A percentile compares a stretch with the other conserved stretches of the same genome.
phyloP scores from a whole-genome alignment of 2,888 invertebrate genomes.

The Aricia artaxerxes region DNA sequence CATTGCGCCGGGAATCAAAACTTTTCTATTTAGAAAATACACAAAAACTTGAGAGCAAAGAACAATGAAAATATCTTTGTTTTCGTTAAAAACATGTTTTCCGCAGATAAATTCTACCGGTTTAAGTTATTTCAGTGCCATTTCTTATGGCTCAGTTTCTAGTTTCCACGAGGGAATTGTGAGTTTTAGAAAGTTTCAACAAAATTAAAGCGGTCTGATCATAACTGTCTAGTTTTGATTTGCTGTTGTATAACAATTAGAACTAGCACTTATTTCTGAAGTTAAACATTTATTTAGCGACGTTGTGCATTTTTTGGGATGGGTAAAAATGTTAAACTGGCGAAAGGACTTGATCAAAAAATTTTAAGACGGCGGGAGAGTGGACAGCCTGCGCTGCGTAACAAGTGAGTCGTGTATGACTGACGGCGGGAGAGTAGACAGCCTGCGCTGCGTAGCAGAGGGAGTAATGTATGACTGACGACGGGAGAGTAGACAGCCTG shows the following conservation, averaged over 20 bases:
- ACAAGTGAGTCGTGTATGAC: too few species aligned
- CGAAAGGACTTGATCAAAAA: too few species aligned
- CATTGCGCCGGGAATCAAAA: slow-evolving; percentile 61
- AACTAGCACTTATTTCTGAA: neutral
- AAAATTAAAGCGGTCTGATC: neutral
- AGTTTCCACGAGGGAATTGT: neutral
- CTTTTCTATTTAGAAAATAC: slow-evolving; percentile 66
- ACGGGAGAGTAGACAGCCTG: too few species aligned
- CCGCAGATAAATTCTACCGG: slow-evolving; percentile 32
- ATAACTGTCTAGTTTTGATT: neutral
- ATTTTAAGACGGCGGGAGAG: too few species aligned
- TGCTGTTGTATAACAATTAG: neutral
- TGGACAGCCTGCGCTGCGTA: too few species aligned
- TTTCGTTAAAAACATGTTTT: slow-evolving; percentile 52
- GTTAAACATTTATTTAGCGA: too few species aligned
- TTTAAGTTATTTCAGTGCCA: slow-evolving; percentile 18
- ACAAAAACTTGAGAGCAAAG: slow-evolving; percentile 49
- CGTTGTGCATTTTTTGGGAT: too few species aligned
- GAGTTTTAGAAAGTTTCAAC: neutral
- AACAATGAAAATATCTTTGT: slow-evolving; percentile 48
- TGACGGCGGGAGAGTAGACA: too few species aligned
- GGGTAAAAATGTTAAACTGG: too few species aligned
- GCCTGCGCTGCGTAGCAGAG: too few species aligned
- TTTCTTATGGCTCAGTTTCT: slow-evolving; percentile 5
- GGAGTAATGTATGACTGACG: too few species aligned